These are phyloP conservation scores for Psammodynastes pulverulentus DNA, from an alignment of 2,113 vertebrate genomes.

Conservation along the genomic window DNA sequence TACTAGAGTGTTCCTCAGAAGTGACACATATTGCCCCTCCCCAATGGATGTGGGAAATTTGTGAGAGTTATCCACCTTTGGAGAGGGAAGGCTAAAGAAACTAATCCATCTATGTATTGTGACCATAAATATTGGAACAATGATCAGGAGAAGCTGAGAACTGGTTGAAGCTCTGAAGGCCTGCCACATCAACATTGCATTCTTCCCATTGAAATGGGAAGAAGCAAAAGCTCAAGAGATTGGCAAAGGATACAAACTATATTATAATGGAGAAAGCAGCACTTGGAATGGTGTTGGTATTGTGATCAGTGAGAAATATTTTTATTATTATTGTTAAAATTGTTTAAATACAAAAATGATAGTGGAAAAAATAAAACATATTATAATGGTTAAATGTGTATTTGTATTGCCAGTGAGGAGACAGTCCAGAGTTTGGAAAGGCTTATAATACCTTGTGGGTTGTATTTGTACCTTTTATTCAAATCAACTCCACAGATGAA, in stretches of 20 bases:
- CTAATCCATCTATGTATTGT: neutral
- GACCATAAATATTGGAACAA: neutral
- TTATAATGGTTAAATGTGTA: neutral
- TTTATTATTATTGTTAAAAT: neutral
- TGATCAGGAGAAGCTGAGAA: neutral
- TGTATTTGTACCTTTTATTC: neutral
- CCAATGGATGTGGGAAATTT: neutral
- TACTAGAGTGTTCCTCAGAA: neutral
- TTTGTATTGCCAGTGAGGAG: neutral
- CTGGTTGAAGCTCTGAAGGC: neutral
- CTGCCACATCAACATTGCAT: neutral
- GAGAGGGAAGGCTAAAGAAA: neutral
- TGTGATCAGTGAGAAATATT: too few species aligned
- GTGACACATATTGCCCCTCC: rapidly evolving
- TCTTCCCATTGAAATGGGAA: neutral
- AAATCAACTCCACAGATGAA: neutral
- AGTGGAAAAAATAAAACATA: neutral
- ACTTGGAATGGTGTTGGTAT: too few species aligned
- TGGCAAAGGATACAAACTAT: neutral
- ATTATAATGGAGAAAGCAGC: neutral
- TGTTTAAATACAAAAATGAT: neutral
- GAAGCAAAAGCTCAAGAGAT: neutral
- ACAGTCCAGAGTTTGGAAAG: neutral
- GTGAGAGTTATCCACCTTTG: neutral
- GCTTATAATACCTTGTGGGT: neutral